Evolutionary conservation across 53 echinoderm and acorn worm genomes (phyloP), one percentile per base, ranked within the genome.

Genomic region (Hippasteria phrygiana): DNA sequence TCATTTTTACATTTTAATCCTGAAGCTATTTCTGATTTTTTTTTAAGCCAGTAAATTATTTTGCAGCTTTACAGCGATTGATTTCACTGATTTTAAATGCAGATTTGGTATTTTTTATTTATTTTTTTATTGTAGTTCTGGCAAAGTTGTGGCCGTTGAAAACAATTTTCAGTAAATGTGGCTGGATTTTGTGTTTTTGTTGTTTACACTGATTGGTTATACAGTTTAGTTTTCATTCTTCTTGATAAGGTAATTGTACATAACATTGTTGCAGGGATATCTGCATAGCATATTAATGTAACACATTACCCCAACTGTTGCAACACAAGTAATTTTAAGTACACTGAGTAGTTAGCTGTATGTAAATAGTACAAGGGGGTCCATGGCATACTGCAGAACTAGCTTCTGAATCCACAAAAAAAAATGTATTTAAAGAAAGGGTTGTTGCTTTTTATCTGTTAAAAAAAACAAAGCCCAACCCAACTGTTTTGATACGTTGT

Each of bases 401-500:
- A n/a, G 70, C 85, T 71, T 70, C 71, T 50, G 71, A 71, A 4
- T 31, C 28, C 47, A 48, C 38, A 62, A 24, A 39, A 75, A 75
- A 46, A 75, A 31, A 66, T 31, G 42, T 47, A 48, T 31, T 47
- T 14, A 85, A 70, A 64, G 47, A 62, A 81, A 45, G 67, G 67
- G 83, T 65, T 66, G 83, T 43, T 45, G 67, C 79, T 79, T 79
- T 79, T 79, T 79, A 79, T 79, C 79, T 62, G 62, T 79, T 79
- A 28, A 79, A 80, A 28, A 79, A 80, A 64, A 85, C 26, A 62
- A 85, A 70, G 85, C 71, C 38, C 71, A 53, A 71, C 71, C 85
- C 70, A 26, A 70, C 51, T 47, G 51, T 85, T 85, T 85, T 85
- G 85, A 85, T 85, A 85, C 85, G 47, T 85, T 85, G 85, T 85